phyloP scores from a whole-genome alignment of 2,113 vertebrate genomes.

The cat (Felis catus) region DNA sequence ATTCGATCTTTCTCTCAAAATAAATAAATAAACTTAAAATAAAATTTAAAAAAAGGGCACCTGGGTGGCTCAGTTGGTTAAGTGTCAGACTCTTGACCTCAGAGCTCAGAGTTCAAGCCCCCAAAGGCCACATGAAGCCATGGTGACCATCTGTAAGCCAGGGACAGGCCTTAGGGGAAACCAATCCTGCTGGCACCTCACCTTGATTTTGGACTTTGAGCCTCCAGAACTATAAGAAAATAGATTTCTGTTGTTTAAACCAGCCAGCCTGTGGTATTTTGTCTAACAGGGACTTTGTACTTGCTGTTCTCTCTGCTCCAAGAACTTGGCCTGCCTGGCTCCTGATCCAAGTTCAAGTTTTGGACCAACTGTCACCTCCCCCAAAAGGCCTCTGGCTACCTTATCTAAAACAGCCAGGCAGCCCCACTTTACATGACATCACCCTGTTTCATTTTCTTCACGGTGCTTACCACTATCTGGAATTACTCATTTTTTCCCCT shows the following conservation, averaged over 20 bases:
- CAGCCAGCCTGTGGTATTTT: neutral
- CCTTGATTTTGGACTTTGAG: neutral
- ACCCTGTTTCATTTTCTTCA: neutral
- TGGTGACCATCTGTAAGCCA: neutral
- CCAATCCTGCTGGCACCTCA: neutral
- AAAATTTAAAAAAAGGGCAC: too few relatives aligned
- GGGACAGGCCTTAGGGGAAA: neutral
- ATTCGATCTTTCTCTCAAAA: too few relatives aligned
- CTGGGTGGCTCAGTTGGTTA: too few relatives aligned
- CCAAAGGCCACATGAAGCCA: neutral
- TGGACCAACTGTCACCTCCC: neutral
- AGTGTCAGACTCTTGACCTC: too few relatives aligned
- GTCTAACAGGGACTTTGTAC: accelerated
- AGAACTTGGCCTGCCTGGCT: neutral
- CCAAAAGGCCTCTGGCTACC: neutral
- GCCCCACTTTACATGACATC: accelerated
- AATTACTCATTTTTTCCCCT: neutral
- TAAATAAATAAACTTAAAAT: too few relatives aligned
- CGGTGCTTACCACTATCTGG: neutral
- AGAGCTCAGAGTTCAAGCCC: too few relatives aligned
- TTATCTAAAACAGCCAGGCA: neutral
- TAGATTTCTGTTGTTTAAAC: neutral
- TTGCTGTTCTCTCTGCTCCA: neutral
- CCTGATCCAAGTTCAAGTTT: neutral
- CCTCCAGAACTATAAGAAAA: neutral